Evolutionary conservation across 2,113 vertebrate genomes (phyloP).

Genomic region (Cathartes aura): DNA sequence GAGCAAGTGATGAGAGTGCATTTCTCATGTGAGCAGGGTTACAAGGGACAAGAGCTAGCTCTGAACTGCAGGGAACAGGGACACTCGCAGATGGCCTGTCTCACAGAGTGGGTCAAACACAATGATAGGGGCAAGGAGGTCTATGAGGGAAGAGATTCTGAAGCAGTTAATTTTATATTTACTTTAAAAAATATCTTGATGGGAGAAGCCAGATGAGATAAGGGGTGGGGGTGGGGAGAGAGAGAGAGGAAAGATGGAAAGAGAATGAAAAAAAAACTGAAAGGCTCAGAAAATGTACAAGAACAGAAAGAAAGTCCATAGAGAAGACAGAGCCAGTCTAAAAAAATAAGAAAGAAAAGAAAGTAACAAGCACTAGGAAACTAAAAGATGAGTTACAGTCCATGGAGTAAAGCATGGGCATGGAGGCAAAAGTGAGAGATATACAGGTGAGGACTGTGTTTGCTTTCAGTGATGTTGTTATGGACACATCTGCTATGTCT

Average conservation of each 20-base stretch:
- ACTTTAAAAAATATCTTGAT: neutral
- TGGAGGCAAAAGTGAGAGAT: neutral
- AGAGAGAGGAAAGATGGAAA: neutral
- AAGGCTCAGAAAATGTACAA: neutral
- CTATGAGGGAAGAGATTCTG: neutral
- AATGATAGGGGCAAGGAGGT: neutral
- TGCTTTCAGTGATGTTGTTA: neutral
- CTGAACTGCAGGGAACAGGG: neutral
- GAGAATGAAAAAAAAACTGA: neutral
- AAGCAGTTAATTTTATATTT: neutral
- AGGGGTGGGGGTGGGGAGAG: accelerated
- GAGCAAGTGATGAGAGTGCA: neutral
- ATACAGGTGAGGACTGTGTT: neutral
- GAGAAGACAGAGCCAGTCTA: neutral
- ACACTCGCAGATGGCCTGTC: neutral
- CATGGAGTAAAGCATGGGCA: neutral
- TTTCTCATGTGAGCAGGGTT: neutral
- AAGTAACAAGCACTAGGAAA: neutral
- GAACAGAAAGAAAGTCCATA: neutral
- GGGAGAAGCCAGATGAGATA: neutral
- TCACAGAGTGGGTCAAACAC: neutral
- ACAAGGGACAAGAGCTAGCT: neutral
- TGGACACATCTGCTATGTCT: neutral
- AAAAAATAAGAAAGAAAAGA: neutral
- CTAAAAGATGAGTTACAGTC: neutral